These are phyloP conservation scores for Drosophila neocordata DNA, from an alignment of 1,140 invertebrate genomes.

Conservation along the genomic window DNA sequence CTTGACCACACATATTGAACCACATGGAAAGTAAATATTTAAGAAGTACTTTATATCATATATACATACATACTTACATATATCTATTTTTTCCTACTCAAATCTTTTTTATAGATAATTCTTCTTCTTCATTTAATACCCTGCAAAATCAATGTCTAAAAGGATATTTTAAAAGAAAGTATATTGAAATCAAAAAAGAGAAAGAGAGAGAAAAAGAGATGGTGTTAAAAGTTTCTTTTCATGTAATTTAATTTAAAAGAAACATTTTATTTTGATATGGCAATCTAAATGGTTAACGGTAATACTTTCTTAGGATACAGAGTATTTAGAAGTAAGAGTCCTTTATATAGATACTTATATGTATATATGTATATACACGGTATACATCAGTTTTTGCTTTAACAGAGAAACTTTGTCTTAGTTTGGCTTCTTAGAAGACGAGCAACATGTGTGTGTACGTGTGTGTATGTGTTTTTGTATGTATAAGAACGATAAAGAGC, in stretches of 20 bases:
- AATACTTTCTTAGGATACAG: too few species aligned
- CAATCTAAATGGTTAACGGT: too few species aligned
- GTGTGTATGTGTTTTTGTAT: neutral
- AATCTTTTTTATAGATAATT: slow-evolving; percentile 52
- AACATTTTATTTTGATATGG: too few species aligned
- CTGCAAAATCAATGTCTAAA: neutral
- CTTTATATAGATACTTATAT: too few species aligned
- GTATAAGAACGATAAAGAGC: neutral
- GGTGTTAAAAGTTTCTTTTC: too few species aligned
- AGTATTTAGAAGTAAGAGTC: neutral
- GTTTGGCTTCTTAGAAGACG: slow-evolving; percentile 13
- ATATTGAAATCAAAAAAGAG: too few species aligned
- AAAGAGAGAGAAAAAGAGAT: too few species aligned
- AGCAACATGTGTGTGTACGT: slow-evolving; percentile 65
- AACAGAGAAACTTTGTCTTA: slow-evolving; percentile 57
- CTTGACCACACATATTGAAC: slow-evolving; percentile 59
- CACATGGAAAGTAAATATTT: slow-evolving; percentile 73
- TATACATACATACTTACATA: slow-evolving; percentile 19
- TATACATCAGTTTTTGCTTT: slow-evolving; percentile 12
- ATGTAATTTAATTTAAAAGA: too few species aligned
- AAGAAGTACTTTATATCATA: slow-evolving; percentile 71
- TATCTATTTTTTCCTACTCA: slow-evolving; percentile 36
- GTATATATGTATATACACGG: too few species aligned
- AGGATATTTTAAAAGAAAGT: too few species aligned
- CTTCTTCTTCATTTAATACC: slow-evolving; percentile 13